These are phyloP conservation scores for Siniperca knerii DNA, from an alignment of 2,113 vertebrate genomes.

Conservation along the genomic window DNA sequence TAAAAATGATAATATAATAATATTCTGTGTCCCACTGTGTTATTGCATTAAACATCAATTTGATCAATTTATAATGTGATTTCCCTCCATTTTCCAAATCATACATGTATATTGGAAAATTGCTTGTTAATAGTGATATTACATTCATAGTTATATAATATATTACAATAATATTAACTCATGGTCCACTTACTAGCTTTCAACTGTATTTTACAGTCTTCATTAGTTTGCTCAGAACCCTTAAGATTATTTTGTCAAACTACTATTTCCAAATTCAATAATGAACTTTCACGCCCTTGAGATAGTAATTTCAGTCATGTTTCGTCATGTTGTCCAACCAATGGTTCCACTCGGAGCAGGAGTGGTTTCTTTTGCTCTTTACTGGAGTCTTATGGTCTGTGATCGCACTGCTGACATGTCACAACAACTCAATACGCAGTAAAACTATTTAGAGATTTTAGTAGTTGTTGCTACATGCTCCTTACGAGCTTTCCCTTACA, in stretches of 20 bases:
- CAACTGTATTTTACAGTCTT: background rate
- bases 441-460: background rate
- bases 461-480: background rate
- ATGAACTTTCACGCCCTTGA: background rate
- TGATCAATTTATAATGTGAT: background rate
- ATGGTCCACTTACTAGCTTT: background rate
- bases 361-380: background rate
- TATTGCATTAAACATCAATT: background rate
- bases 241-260: background rate
- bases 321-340: background rate
- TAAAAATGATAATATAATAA: no score
- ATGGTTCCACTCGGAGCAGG: background rate
- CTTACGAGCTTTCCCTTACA: no score
- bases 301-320: background rate
- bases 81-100: background rate
- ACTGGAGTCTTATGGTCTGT: background rate
- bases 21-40: background rate
- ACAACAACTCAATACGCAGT: background rate
- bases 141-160: background rate
- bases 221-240: background rate
- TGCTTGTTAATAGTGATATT: background rate
- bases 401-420: constrained; percentile 10
- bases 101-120: background rate
- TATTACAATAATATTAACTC: background rate
- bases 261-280: background rate